Base-by-base conservation (phyloP, 1,140 invertebrate genomes). In the Drosophila orosa region DNA sequence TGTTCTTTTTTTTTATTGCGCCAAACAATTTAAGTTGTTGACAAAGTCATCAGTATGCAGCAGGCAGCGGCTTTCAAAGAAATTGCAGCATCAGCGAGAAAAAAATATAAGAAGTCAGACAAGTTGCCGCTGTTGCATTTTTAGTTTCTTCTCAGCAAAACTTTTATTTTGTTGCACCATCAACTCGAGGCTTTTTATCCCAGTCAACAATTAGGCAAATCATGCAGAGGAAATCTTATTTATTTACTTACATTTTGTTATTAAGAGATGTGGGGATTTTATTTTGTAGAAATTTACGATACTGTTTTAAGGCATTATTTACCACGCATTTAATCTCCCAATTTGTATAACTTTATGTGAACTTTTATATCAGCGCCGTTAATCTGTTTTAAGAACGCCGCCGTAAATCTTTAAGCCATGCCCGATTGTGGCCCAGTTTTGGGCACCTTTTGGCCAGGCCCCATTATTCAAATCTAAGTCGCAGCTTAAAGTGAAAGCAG, bases 11-110 rank as follows among this genome's bases (percentile, higher is more conserved):
- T 44, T 56, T 62, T 81, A 66, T 63, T 72, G 79, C 54, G 75
- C 75, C 82, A 87, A 86, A 79, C 83, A 86, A 86, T 86, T 86
- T 87, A 86, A 86, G 83, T 86, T 86, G 83, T 86, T 87, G 80
- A 74, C 79, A 89, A 86, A 86, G 84, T 86, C 84, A 87, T 86
- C 82, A 87, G 75, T 79, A 86, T 86, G 62, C 74, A 74, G 48
- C 29, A 69, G 65, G 27, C 67, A 33, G 35, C 45, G 61, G 55
- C 61, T 66, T 55, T 54, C 63, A 47, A 57, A 47, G 71, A 71
- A 71, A 48, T 17, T 79, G 83, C 74, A 62, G 66, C 62, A 40
- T 68, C 59, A 58, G 75, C 78, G 65, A 29, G 24, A 58, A 61
- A 74, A 63, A 74, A 66, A 42, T 19, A 37, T 10, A 22, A 67